phyloP scores from a whole-genome alignment of 2,888 invertebrate genomes.

The Sinentomon sp. region DNA sequence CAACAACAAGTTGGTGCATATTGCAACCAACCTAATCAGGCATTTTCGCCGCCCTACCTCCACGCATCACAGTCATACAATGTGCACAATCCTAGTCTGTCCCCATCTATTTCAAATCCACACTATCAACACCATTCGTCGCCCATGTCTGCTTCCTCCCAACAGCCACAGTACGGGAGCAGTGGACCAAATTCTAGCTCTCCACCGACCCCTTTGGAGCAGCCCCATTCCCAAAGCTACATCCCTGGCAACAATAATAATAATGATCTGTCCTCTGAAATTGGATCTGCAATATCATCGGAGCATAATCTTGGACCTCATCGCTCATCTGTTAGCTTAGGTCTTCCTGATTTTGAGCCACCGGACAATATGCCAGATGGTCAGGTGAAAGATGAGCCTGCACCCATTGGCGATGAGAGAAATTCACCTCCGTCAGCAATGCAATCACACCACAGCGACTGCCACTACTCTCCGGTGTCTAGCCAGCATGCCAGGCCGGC shows the following conservation, averaged over 20 bases:
- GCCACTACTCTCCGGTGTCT: no score
- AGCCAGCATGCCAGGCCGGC: no score
- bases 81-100: slow-evolving; percentile 17
- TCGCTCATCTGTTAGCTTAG: no score
- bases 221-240: slow-evolving; percentile 17
- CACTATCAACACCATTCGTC: slow-evolving; percentile 21
- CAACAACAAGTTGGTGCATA: no score
- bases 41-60: slow-evolving; percentile 15
- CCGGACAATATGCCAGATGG: slow-evolving; percentile 28
- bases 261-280: slow-evolving; percentile 44
- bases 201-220: slow-evolving; percentile 15
- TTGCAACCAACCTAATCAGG: no score
- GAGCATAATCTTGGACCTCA: slow-evolving; percentile 30
- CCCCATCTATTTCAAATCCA: slow-evolving; percentile 16
- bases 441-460: no score
- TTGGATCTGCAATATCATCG: slow-evolving; percentile 48
- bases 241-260: no score
- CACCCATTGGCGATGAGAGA: no score
- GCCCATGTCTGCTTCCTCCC: slow-evolving; percentile 22
- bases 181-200: no score
- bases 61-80: slow-evolving; percentile 16
- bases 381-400: slow-evolving; percentile 18
- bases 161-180: no score
- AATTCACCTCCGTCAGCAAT: no score
- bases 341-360: slow-evolving; percentile 45